Percentiles rank a stretch among this genome's conserved stretches.
Evolutionary conservation across 2,113 vertebrate genomes (phyloP).

Genomic region (Embiotoca jacksoni): DNA sequence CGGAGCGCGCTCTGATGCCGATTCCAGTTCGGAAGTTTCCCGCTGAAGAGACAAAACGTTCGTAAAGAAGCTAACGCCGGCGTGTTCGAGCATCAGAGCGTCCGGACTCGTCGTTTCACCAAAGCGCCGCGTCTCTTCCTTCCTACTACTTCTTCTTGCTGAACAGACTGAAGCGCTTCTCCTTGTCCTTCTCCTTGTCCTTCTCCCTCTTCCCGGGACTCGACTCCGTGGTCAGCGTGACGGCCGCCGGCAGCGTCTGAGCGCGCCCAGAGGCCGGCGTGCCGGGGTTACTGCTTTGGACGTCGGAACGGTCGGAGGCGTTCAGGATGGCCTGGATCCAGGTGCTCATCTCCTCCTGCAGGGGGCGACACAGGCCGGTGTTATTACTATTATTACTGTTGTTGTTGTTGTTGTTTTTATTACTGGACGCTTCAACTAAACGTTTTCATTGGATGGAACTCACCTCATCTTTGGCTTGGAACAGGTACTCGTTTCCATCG

Average conservation of each 20-base stretch:
- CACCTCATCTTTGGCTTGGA: conserved; percentile 99
- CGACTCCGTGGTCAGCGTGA: conserved; percentile 91
- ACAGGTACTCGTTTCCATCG: conserved; percentile 98
- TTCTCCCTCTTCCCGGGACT: conserved; percentile 95
- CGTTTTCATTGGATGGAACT: conserved; percentile 67
- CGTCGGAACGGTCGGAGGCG: conserved; percentile 83
- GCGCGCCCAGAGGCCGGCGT: conserved; percentile 93
- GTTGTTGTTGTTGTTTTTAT: too few relatives aligned
- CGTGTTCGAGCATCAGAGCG: too few relatives aligned
- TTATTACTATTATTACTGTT: too few relatives aligned
- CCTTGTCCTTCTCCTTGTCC: conserved; percentile 94
- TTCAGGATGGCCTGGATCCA: conserved; percentile 97
- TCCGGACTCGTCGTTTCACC: conserved; percentile 29
- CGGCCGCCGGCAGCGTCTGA: conserved; percentile 92
- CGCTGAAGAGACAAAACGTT: too few relatives aligned
- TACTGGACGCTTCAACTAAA: too few relatives aligned
- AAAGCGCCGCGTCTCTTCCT: not conserved
- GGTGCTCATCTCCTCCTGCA: conserved; percentile 97
- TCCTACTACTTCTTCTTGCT: conserved; percentile 97
- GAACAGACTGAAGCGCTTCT: conserved; percentile 98
- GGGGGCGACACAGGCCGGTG: conserved; percentile 13
- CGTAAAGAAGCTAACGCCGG: too few relatives aligned
- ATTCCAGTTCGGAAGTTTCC: too few relatives aligned
- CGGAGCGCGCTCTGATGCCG: too few relatives aligned
- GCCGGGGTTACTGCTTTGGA: conserved; percentile 90